Conservation (phyloP, 2,113 vertebrate genomes). For the Rhombomys opimus region DNA sequence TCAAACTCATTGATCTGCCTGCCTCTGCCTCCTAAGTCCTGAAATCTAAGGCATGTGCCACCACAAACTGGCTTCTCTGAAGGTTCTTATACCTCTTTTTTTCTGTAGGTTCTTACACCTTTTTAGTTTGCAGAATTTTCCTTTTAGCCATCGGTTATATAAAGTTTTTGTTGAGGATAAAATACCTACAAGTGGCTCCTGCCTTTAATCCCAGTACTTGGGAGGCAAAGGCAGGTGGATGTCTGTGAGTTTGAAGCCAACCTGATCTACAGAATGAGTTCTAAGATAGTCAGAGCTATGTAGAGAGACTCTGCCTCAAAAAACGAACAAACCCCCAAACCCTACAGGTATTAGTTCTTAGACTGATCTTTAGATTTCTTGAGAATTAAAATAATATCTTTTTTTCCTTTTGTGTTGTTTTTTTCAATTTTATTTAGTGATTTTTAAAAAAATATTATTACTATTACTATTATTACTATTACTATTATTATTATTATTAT, state of each 20-base stretch:
- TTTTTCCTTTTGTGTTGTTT: background rate
- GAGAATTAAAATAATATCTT: background rate
- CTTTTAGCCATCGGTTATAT: conserved; percentile 23
- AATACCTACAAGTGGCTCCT: background rate
- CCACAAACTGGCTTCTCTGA: background rate
- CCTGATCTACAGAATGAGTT: background rate
- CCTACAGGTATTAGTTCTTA: background rate
- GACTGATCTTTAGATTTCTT: background rate
- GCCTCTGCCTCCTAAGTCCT: too few species aligned
- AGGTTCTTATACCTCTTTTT: background rate
- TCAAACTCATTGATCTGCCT: too few species aligned
- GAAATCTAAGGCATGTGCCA: too few species aligned
- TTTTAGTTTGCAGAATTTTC: background rate
- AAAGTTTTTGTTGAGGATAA: conserved; percentile 35
- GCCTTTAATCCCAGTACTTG: background rate
- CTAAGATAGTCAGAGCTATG: background rate
- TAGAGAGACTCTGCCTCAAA: background rate
- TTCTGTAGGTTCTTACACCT: background rate
- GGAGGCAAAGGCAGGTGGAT: background rate
- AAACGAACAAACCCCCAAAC: too few species aligned
- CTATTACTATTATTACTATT: too few species aligned
- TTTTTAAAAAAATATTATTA: background rate
- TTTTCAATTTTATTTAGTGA: background rate
- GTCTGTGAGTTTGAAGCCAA: background rate
- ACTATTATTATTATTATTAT: too few species aligned